Evolutionary conservation across 37 sponge, comb jelly and placozoan species (phyloP).

Genomic region (Beroe ovata): DNA sequence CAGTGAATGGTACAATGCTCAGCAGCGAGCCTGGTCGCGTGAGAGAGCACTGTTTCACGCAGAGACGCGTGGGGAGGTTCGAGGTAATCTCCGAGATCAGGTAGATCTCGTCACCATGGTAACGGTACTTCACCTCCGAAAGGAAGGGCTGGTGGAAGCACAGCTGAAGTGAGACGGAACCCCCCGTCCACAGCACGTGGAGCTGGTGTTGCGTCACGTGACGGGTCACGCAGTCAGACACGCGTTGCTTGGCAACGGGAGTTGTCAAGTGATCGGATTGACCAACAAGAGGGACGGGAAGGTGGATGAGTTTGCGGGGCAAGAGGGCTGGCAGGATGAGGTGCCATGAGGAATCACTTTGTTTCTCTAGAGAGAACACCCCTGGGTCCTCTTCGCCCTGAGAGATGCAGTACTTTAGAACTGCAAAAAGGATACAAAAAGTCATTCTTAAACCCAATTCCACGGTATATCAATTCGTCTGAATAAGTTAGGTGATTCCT

Average conservation of each 20-base stretch:
- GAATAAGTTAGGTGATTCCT: too few species aligned
- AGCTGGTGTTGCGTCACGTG: neutral
- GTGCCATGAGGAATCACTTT: neutral
- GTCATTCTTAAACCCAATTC: too few species aligned
- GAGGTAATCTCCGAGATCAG: conserved; percentile 14
- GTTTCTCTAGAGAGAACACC: conserved; percentile 12
- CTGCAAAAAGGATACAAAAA: too few species aligned
- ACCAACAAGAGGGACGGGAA: conserved; percentile 5
- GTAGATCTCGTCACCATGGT: conserved; percentile 8
- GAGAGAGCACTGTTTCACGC: neutral
- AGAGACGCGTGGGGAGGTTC: conserved; percentile 10
- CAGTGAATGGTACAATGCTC: conserved; percentile 15
- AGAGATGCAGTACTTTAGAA: neutral
- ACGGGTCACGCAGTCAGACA: neutral
- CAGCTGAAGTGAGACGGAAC: neutral
- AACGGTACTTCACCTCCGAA: conserved; percentile 8
- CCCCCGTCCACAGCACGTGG: neutral
- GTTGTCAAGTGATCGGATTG: neutral
- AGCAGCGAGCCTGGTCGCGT: neutral
- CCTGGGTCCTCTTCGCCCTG: conserved; percentile 42
- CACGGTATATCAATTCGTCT: too few species aligned
- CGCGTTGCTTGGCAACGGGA: neutral
- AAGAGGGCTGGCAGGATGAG: conserved; percentile 38
- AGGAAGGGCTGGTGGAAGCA: conserved; percentile 39
- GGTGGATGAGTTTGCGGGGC: conserved; percentile 7